These are phyloP conservation scores for Eupithecia tripunctaria DNA, from an alignment of 2,888 invertebrate genomes.

Conservation along the genomic window DNA sequence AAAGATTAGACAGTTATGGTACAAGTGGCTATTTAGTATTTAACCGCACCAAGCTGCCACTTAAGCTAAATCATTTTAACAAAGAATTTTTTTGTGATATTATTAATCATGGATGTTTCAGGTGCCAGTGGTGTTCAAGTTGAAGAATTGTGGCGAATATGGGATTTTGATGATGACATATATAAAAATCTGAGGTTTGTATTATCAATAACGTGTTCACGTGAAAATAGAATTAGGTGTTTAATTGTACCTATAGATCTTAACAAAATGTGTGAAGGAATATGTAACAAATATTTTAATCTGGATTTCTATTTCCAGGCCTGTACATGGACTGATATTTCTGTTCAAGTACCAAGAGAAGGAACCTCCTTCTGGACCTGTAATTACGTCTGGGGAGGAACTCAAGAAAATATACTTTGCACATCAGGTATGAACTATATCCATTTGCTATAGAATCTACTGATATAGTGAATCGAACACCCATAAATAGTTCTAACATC, in stretches of 20 bases:
- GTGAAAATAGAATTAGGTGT: not conserved
- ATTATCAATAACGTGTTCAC: not conserved
- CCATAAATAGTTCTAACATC: not conserved
- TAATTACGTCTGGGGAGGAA: conserved; percentile 90
- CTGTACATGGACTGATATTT: conserved; percentile 99
- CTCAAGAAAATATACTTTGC: conserved; percentile 98
- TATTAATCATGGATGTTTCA: conserved; percentile 61
- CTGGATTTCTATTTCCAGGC: conserved; percentile 83
- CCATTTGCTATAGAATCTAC: not conserved
- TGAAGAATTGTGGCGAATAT: conserved; percentile 99
- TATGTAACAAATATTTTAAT: not conserved
- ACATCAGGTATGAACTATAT: conserved; percentile 90
- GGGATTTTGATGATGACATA: conserved; percentile 95
- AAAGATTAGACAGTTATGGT: no score
- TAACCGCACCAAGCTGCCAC: no score
- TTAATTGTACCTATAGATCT: no score
- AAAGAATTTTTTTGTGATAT: not conserved
- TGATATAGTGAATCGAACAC: not conserved
- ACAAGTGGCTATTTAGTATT: no score
- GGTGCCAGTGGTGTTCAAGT: conserved; percentile 98
- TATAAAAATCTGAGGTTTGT: conserved; percentile 93
- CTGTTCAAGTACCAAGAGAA: conserved; percentile 97
- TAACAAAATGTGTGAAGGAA: not conserved
- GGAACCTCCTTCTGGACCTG: conserved; percentile 90
- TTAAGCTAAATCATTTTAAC: not conserved